Evolutionary conservation across 2,797 vertebrate genomes (phyloP).

Genomic region (Urocyon cinereoargenteus): DNA sequence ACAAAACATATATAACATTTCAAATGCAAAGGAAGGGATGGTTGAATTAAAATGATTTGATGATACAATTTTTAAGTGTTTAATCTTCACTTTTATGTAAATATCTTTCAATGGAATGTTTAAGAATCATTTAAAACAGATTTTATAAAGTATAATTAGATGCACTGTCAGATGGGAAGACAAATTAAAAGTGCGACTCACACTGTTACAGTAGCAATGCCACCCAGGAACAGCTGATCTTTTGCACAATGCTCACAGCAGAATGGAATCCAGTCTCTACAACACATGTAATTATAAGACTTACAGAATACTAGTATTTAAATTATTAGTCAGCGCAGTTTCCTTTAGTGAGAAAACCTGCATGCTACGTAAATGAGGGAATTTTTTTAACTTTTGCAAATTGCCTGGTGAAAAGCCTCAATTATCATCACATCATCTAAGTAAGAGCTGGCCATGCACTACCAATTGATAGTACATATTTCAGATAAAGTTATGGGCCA

Average conservation of each 20-base stretch:
- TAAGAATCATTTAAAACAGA: slow-evolving; percentile 86
- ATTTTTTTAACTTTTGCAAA: slow-evolving; percentile 80
- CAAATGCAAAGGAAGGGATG: slow-evolving; percentile 77
- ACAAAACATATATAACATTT: slow-evolving; percentile 79
- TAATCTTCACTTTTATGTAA: slow-evolving; percentile 88
- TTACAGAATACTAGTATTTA: slow-evolving; percentile 79
- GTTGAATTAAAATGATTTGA: slow-evolving; percentile 85
- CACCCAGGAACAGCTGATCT: slow-evolving; percentile 82
- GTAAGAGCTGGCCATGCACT: slow-evolving; percentile 67
- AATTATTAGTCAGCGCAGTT: slow-evolving; percentile 84
- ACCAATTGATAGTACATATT: slow-evolving; percentile 61
- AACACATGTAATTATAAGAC: slow-evolving; percentile 79
- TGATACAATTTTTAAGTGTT: slow-evolving; percentile 86
- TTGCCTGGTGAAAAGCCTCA: slow-evolving; percentile 75
- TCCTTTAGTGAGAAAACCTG: slow-evolving; percentile 81
- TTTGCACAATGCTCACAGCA: slow-evolving; percentile 82
- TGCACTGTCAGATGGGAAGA: slow-evolving; percentile 86
- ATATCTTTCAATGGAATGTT: slow-evolving; percentile 84
- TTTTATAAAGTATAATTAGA: slow-evolving; percentile 89
- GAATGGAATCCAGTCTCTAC: slow-evolving; percentile 80
- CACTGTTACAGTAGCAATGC: slow-evolving; percentile 75
- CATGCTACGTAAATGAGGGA: slow-evolving; percentile 73
- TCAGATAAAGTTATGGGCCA: slow-evolving; percentile 75
- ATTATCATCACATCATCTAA: slow-evolving; percentile 69
- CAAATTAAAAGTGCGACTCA: slow-evolving; percentile 89